Percentiles rank a stretch among this genome's conserved stretches.
Evolutionary conservation across 2,113 vertebrate genomes (phyloP).

Genomic region (Ochotona curzoniae): DNA sequence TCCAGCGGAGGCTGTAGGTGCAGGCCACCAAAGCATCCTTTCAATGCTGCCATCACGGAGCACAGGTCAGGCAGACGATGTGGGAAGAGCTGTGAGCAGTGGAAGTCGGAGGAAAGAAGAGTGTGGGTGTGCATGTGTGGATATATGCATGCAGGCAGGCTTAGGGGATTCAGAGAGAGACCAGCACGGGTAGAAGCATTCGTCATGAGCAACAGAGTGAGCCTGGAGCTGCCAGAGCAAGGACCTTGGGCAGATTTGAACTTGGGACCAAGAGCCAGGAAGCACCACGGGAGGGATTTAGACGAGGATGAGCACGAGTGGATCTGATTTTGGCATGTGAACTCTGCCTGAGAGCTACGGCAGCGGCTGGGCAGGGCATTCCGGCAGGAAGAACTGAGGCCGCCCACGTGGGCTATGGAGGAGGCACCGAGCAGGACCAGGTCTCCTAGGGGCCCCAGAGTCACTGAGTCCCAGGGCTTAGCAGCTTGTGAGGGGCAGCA

Average conservation of each 20-base stretch:
- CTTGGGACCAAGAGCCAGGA: neutral
- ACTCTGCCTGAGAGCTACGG: no score
- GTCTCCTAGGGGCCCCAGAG: neutral
- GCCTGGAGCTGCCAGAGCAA: neutral
- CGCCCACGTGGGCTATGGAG: neutral
- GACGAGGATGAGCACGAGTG: no score
- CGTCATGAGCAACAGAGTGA: neutral
- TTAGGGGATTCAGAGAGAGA: neutral
- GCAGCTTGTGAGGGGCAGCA: neutral
- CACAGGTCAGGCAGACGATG: neutral
- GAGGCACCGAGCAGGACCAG: neutral
- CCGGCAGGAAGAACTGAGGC: accelerated
- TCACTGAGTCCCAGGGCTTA: neutral
- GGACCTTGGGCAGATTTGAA: neutral
- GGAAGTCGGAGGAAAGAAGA: neutral
- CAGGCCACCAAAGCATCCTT: accelerated
- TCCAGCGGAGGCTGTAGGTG: neutral
- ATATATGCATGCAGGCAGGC: neutral
- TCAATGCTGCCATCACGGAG: neutral
- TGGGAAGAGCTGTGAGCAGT: neutral
- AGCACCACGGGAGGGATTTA: neutral
- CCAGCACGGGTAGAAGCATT: neutral
- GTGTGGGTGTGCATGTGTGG: no score
- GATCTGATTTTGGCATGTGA: neutral
- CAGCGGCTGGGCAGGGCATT: neutral